These are phyloP conservation scores for Leptodactylus fallax DNA, from an alignment of 2,797 vertebrate species.

Conservation along the genomic window DNA sequence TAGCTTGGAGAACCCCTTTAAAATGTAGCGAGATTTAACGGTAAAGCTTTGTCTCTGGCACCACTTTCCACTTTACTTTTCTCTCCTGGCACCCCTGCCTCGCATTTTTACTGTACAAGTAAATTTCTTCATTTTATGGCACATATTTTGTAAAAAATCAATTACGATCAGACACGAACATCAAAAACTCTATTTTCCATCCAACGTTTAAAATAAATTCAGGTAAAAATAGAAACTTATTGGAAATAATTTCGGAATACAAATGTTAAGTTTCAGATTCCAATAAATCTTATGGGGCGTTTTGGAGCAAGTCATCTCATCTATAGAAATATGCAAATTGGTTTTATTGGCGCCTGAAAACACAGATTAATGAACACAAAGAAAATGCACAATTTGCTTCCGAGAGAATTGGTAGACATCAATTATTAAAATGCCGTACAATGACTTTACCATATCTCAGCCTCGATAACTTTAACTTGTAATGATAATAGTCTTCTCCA, in stretches of 20 bases:
- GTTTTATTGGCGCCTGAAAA: background rate
- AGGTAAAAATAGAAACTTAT: background rate
- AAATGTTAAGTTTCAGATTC: background rate
- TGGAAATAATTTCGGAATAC: background rate
- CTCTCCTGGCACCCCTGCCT: background rate
- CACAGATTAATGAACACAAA: constrained; percentile 19
- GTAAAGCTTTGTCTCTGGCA: too few species aligned
- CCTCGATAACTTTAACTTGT: constrained; percentile 26
- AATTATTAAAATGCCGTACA: constrained; percentile 32
- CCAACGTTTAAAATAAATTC: background rate
- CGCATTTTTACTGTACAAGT: background rate
- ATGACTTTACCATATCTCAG: constrained; percentile 8
- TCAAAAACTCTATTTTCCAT: background rate
- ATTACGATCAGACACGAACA: background rate
- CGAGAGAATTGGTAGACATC: background rate
- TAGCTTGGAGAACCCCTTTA: too few species aligned
- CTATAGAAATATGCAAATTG: constrained; percentile 14
- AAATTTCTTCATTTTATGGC: too few species aligned
- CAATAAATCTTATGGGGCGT: background rate
- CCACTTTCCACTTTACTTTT: background rate
- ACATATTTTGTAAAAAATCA: background rate
- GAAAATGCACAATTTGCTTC: background rate
- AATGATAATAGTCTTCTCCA: constrained; percentile 34
- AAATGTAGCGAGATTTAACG: too few species aligned
- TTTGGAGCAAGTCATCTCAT: background rate